Evolutionary conservation across 2,797 vertebrate species (phyloP).

Genomic region (Sebastes cheni): DNA sequence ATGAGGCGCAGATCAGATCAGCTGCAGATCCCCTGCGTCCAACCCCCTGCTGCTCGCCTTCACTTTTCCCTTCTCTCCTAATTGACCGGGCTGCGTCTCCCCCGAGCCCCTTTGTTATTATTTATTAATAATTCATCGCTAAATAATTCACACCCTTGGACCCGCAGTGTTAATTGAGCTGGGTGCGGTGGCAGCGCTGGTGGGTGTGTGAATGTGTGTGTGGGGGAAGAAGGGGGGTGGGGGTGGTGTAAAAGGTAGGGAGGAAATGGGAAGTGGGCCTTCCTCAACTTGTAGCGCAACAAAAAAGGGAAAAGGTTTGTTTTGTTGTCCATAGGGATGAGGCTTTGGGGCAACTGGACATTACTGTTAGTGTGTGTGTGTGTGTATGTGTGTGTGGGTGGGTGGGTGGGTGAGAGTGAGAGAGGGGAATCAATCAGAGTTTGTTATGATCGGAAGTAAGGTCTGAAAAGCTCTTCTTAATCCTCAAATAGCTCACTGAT

Average conservation of each 20-base stretch:
- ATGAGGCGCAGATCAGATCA: constrained; percentile 90
- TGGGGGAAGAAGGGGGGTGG: too few species aligned
- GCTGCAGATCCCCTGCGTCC: constrained; percentile 83
- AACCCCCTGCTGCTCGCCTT: constrained; percentile 86
- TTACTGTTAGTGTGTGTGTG: background rate
- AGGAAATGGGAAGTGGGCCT: constrained; percentile 39
- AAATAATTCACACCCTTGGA: constrained; percentile 95
- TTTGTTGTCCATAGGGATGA: background rate
- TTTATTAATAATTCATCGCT: constrained; percentile 99
- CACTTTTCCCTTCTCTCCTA: constrained; percentile 90
- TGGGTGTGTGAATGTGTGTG: constrained; percentile 30
- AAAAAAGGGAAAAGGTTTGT: constrained; percentile 1
- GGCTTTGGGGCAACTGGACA: background rate
- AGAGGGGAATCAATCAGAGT: background rate
- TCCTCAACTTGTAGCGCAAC: constrained; percentile 6
- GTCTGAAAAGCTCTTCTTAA: background rate
- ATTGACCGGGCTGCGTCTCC: constrained; percentile 93
- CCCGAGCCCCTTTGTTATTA: constrained; percentile 94
- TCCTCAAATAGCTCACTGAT: background rate
- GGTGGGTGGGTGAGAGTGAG: background rate
- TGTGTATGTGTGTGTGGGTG: background rate
- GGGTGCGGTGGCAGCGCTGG: constrained; percentile 80
- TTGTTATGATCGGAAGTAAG: background rate
- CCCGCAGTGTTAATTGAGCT: constrained; percentile 90
- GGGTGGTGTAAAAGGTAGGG: background rate